Percentiles rank a stretch among this genome's conserved stretches.
Conservation (phyloP, 2,113 vertebrate genomes). For the Oreochromis aureus region DNA sequence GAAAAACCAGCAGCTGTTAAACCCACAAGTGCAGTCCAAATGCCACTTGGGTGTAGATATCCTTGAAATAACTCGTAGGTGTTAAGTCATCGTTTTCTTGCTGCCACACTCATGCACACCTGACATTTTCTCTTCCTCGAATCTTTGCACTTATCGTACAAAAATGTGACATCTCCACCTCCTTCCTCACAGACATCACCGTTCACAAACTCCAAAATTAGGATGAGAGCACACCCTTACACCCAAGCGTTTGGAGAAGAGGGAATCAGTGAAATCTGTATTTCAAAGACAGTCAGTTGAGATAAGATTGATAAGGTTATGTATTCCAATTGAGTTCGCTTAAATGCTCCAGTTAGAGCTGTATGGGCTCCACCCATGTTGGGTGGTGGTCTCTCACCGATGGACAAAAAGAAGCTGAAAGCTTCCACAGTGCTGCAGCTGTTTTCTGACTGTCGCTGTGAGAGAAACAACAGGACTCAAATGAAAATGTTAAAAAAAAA, state of each 20-base stretch:
- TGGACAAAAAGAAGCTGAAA: not conserved
- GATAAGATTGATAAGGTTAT: not conserved
- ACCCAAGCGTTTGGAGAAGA: not conserved
- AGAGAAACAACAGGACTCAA: not conserved
- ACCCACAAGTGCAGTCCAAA: not conserved
- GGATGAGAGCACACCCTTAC: not conserved
- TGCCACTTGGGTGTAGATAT: not conserved
- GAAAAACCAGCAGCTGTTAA: not conserved
- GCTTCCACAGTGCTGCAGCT: not conserved
- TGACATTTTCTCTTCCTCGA: not conserved
- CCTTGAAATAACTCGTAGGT: not conserved
- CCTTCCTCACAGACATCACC: not conserved
- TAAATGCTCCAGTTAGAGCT: not conserved
- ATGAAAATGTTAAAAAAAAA: not conserved
- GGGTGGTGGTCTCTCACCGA: not conserved
- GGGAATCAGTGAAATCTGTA: not conserved
- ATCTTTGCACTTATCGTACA: not conserved
- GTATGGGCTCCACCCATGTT: not conserved
- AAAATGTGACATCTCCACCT: not conserved
- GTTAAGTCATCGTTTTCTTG: not conserved
- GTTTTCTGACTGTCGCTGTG: not conserved
- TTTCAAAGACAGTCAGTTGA: not conserved
- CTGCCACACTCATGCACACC: not conserved
- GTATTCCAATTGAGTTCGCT: not conserved
- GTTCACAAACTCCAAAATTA: not conserved